phyloP scores from a whole-genome alignment of 2,113 vertebrate species.

The Seriola quinqueradiata region DNA sequence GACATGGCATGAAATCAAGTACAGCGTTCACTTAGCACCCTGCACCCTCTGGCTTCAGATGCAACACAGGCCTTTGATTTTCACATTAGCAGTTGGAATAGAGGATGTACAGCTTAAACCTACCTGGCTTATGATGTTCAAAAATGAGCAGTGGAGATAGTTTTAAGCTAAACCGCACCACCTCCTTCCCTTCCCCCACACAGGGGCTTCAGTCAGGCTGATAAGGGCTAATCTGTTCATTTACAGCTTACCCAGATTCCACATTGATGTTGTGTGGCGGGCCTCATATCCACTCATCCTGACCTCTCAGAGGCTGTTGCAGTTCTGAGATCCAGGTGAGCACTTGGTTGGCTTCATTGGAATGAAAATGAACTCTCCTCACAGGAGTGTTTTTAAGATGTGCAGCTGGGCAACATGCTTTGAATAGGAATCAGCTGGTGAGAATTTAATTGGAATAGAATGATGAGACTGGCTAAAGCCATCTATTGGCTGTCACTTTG shows the following conservation, averaged over 20 bases:
- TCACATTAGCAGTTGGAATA: slow-evolving; percentile 54
- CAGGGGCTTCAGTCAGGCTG: slow-evolving; percentile 38
- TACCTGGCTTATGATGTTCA: slow-evolving; percentile 68
- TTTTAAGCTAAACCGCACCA: not conserved
- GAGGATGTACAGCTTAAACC: slow-evolving; percentile 46
- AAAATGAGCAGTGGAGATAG: slow-evolving; percentile 46
- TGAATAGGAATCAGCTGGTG: slow-evolving; percentile 69
- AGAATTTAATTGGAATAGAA: slow-evolving; percentile 71
- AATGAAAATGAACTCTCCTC: slow-evolving; percentile 65
- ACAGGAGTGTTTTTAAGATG: slow-evolving; percentile 56
- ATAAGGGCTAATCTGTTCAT: slow-evolving; percentile 73
- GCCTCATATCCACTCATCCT: slow-evolving; percentile 3
- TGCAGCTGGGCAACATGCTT: slow-evolving; percentile 48
- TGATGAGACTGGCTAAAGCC: slow-evolving; percentile 21
- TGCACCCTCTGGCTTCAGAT: slow-evolving; percentile 53
- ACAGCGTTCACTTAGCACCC: slow-evolving; percentile 37
- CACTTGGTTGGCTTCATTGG: slow-evolving; percentile 46
- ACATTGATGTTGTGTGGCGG: slow-evolving; percentile 49
- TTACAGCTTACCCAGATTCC: slow-evolving; percentile 57
- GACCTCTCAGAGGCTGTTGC: slow-evolving; percentile 38
- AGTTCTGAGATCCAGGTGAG: slow-evolving; percentile 52
- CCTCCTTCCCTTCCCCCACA: not conserved
- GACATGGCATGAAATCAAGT: slow-evolving; percentile 45
- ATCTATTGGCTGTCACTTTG: slow-evolving; percentile 17
- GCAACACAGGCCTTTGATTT: slow-evolving; percentile 68